Conservation (phyloP, 2,888 invertebrate genomes). For the Scaptomyza cyrtandrae region DNA sequence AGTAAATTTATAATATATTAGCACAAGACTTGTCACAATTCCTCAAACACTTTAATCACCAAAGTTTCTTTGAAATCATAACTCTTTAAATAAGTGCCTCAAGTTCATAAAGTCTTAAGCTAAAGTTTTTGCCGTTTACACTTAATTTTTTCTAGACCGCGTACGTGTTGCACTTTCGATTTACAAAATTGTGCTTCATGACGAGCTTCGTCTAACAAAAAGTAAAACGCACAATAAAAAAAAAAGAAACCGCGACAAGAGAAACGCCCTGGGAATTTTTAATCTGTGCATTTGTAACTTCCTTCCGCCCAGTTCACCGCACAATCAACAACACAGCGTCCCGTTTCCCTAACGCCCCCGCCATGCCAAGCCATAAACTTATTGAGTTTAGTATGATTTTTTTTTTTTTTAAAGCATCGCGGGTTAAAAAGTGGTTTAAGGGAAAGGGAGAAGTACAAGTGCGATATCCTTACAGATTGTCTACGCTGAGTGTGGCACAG, state of each 20-base stretch:
- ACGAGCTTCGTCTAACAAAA: constrained; percentile 11
- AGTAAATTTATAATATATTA: too few relatives aligned
- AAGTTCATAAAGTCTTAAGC: constrained; percentile 15
- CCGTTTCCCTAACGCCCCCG: too few relatives aligned
- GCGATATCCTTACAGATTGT: constrained; percentile 48
- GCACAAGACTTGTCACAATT: too few relatives aligned
- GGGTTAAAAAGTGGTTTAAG: constrained; percentile 16
- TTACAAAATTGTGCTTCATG: constrained; percentile 37
- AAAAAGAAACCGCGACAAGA: constrained; percentile 39
- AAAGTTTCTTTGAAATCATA: neutral
- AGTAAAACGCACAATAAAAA: constrained; percentile 45
- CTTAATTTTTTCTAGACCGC: constrained; percentile 22
- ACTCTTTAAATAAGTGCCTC: neutral
- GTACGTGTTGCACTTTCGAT: constrained; percentile 63
- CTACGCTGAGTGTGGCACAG: constrained; percentile 31
- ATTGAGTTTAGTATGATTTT: constrained; percentile 62
- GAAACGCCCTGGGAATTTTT: constrained; percentile 63
- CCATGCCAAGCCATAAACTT: constrained; percentile 47
- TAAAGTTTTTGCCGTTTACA: constrained; percentile 8
- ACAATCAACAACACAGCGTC: constrained; percentile 37
- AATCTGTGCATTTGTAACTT: constrained; percentile 73
- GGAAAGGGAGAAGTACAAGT: constrained; percentile 4
- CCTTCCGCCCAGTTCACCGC: constrained; percentile 52
- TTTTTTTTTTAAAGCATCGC: constrained; percentile 63
- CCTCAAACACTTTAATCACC: neutral